Conservation (phyloP, 2,888 invertebrate species). For the Apamea sordens region DNA sequence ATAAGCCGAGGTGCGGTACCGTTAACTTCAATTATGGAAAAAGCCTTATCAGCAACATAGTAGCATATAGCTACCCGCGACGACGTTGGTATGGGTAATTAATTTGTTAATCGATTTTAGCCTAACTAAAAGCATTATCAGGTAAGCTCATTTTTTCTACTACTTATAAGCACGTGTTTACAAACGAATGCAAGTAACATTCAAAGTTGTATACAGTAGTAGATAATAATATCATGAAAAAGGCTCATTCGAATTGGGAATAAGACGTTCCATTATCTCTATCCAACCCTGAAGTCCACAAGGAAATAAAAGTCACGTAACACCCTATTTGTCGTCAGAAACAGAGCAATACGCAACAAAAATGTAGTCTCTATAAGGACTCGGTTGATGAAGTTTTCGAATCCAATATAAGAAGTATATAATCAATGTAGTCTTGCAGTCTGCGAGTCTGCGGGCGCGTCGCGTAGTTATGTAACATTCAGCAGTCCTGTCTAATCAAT, state of each 20-base stretch:
- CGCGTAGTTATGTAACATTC: slow-evolving; percentile 84
- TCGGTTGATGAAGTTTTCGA: slow-evolving; percentile 65
- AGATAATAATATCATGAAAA: background rate
- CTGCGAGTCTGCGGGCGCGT: slow-evolving; percentile 79
- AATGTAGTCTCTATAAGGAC: slow-evolving; percentile 53
- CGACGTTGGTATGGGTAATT: slow-evolving; percentile 30
- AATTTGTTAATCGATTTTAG: slow-evolving; percentile 24
- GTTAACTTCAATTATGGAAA: slow-evolving; percentile 47
- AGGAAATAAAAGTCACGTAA: slow-evolving; percentile 61
- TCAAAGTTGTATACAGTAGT: background rate
- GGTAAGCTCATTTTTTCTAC: slow-evolving; percentile 10
- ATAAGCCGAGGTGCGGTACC: slow-evolving; percentile 41
- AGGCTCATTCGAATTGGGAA: slow-evolving; percentile 24
- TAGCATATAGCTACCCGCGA: slow-evolving; percentile 1
- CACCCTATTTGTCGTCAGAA: slow-evolving; percentile 46
- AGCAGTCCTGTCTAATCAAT: slow-evolving; percentile 88
- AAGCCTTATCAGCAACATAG: slow-evolving; percentile 44
- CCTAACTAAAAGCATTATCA: slow-evolving; percentile 28
- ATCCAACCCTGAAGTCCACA: slow-evolving; percentile 37
- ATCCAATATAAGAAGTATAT: slow-evolving; percentile 69
- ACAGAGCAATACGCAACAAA: slow-evolving; percentile 39
- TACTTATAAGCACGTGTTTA: background rate
- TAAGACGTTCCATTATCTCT: slow-evolving; percentile 12
- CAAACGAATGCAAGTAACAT: background rate
- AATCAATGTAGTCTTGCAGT: slow-evolving; percentile 78